A percentile compares a stretch with the other conserved stretches of the same genome.
phyloP scores from a whole-genome alignment of 2,797 vertebrate genomes.

The Helicolenus hilgendorfi region DNA sequence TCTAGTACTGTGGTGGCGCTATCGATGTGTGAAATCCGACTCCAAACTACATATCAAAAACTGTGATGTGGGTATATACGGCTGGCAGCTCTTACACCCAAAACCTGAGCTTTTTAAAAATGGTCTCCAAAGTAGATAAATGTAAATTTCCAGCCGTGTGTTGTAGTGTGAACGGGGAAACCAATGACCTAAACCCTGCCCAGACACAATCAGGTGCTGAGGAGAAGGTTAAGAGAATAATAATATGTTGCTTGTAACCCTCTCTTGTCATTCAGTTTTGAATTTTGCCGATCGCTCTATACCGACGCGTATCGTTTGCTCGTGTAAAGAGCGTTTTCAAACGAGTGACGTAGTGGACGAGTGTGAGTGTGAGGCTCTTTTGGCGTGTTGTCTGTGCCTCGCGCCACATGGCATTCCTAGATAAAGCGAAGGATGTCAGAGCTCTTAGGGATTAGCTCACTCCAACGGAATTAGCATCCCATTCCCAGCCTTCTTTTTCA shows the following conservation, averaged over 20 bases:
- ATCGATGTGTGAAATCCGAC: not conserved
- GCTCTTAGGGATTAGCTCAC: slow-evolving; percentile 74
- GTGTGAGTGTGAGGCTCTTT: not conserved
- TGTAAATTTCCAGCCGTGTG: not conserved
- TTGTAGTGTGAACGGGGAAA: not conserved
- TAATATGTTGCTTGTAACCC: not conserved
- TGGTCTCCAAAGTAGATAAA: not conserved
- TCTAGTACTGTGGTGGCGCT: not conserved
- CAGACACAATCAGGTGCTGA: not conserved
- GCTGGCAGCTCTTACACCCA: not conserved
- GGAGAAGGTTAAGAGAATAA: not conserved
- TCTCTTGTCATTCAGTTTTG: not conserved
- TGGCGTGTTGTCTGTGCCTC: slow-evolving; percentile 11
- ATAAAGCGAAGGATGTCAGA: slow-evolving; percentile 77
- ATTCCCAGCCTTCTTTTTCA: slow-evolving; percentile 37
- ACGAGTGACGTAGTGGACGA: not conserved
- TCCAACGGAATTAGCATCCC: slow-evolving; percentile 73
- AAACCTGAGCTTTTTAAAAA: not conserved
- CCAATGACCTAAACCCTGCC: not conserved
- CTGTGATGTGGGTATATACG: not conserved
- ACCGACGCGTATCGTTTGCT: not conserved
- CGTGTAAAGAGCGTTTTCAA: not conserved
- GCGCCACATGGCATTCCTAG: slow-evolving; percentile 56
- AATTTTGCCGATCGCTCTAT: not conserved
- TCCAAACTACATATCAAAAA: not conserved